Evolutionary conservation across 2,113 vertebrate species (phyloP).

Genomic region (Psephotus haematonotus): DNA sequence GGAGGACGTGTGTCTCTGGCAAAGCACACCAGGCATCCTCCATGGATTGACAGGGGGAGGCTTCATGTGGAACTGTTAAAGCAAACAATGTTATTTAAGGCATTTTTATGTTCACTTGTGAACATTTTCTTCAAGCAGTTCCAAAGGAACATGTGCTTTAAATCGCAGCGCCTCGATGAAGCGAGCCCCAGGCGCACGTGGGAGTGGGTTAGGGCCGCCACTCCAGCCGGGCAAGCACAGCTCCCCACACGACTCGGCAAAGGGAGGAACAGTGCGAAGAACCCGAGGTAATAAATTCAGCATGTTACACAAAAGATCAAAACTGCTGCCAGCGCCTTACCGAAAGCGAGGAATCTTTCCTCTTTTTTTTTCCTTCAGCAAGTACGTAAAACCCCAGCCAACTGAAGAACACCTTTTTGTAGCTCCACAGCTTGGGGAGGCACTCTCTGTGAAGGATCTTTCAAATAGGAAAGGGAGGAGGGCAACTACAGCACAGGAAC

Average conservation of each 20-base stretch:
- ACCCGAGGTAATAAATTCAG: neutral
- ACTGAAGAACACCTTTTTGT: neutral
- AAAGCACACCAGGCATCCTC: neutral
- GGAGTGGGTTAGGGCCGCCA: neutral
- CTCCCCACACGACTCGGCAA: rapidly evolving
- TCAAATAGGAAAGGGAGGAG: neutral
- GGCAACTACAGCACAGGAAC: neutral
- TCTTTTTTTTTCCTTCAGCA: neutral
- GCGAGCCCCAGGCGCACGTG: neutral
- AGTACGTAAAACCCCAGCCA: neutral
- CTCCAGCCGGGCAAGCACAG: neutral
- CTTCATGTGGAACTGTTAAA: neutral
- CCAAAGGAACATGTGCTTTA: slow-evolving; percentile 9
- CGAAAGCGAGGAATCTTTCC: neutral
- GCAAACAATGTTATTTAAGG: neutral
- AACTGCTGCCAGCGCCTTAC: neutral
- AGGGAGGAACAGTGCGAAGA: neutral
- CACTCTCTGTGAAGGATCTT: neutral
- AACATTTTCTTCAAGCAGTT: neutral
- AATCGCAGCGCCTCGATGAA: neutral
- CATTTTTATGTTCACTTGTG: neutral
- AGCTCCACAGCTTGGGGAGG: neutral
- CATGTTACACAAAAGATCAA: neutral
- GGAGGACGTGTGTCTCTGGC: neutral
- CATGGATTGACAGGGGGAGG: neutral